These are phyloP conservation scores for Erythrocebus patas DNA, from an alignment of 2,113 vertebrate species.

Conservation along the genomic window DNA sequence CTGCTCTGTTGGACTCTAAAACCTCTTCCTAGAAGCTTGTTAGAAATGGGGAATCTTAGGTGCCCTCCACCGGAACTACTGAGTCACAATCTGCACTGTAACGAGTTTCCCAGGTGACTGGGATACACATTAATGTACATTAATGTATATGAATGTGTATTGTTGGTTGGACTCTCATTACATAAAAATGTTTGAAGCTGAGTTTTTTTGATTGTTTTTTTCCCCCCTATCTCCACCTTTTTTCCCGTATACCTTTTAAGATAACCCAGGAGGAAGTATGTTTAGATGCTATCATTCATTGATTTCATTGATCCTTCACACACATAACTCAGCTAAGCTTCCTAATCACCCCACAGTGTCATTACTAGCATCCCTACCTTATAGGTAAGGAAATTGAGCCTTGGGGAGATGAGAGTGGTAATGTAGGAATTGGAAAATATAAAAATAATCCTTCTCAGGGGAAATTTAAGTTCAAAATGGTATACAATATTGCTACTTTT, in stretches of 20 bases:
- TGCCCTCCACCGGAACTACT: neutral
- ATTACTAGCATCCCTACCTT: neutral
- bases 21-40: neutral
- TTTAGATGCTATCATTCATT: neutral
- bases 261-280: neutral
- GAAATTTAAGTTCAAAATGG: neutral
- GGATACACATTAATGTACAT: neutral
- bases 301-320: neutral
- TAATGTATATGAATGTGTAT: too few species aligned
- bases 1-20: neutral
- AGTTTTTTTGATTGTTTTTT: neutral
- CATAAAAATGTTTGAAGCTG: neutral
- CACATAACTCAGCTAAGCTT: neutral
- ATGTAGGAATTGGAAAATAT: neutral
- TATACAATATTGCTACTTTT: neutral
- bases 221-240: neutral
- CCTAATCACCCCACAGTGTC: neutral
- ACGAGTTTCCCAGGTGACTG: neutral
- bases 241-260: neutral
- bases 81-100: neutral
- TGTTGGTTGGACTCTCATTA: neutral
- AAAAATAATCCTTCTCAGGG: neutral
- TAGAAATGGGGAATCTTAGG: neutral
- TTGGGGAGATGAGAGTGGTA: neutral
- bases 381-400: neutral